Evolutionary conservation across 2,113 vertebrate genomes (phyloP).

Genomic region (Cololabis saira): DNA sequence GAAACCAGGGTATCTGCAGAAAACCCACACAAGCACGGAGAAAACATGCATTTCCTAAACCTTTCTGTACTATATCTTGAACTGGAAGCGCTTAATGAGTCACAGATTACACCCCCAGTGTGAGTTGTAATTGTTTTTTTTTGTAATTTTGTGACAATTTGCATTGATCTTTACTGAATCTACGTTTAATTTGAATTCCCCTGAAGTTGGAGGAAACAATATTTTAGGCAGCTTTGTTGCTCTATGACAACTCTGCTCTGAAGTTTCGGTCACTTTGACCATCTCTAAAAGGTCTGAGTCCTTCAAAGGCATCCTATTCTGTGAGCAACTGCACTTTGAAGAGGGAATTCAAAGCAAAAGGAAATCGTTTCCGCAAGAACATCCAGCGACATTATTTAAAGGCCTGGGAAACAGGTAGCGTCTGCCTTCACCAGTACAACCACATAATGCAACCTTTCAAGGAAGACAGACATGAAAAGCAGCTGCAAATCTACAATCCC

Average conservation of each 20-base stretch:
- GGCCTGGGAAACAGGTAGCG: conserved; percentile 32
- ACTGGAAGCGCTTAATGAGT: no score
- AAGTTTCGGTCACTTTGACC: conserved; percentile 8
- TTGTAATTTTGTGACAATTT: no score
- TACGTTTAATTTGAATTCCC: no score
- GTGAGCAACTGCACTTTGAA: background rate
- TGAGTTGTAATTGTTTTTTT: no score
- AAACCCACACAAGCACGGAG: no score
- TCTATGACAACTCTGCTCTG: no score
- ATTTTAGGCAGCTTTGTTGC: background rate
- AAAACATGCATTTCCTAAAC: no score
- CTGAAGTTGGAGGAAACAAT: background rate
- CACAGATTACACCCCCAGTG: no score
- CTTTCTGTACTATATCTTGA: no score
- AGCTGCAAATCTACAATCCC: conserved; percentile 29
- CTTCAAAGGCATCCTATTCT: conserved; percentile 8
- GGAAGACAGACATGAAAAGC: conserved; percentile 26
- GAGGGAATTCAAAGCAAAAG: conserved; percentile 15
- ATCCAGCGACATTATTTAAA: background rate
- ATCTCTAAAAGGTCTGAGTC: conserved; percentile 2
- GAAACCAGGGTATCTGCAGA: no score
- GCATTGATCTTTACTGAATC: no score
- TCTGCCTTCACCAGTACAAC: conserved; percentile 22
- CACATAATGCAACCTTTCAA: conserved; percentile 38
- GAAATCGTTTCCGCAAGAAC: conserved; percentile 11